A percentile compares a stretch with the other conserved stretches of the same genome.
These are phyloP conservation scores for Ptiloglossa arizonensis DNA, from an alignment of 1,140 invertebrate species.

Conservation along the genomic window DNA sequence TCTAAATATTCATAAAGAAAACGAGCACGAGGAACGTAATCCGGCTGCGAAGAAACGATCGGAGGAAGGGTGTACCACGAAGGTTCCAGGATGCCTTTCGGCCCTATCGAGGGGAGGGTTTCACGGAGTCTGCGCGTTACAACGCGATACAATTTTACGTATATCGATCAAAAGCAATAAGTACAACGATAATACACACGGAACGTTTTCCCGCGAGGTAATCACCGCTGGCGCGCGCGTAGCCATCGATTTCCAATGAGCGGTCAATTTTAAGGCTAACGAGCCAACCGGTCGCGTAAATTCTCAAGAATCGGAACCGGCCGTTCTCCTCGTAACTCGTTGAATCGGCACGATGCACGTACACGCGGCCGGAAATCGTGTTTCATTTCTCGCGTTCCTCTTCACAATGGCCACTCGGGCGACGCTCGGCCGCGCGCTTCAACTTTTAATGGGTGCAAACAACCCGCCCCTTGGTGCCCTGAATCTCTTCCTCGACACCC, in stretches of 20 bases:
- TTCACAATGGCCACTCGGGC: constrained; percentile 21
- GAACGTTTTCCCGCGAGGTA: constrained; percentile 34
- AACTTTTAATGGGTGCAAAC: constrained; percentile 42
- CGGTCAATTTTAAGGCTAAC: constrained; percentile 40
- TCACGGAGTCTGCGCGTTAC: constrained; percentile 16
- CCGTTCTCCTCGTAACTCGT: constrained; percentile 16
- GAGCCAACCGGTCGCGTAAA: constrained; percentile 38
- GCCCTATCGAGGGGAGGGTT: constrained; percentile 7
- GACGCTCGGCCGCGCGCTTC: not conserved
- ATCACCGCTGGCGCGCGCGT: constrained; percentile 9
- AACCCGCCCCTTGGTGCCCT: not conserved
- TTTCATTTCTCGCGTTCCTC: constrained; percentile 44
- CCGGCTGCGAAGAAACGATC: constrained; percentile 10
- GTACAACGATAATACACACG: constrained; percentile 22
- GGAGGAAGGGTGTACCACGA: not conserved
- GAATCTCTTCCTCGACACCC: not conserved
- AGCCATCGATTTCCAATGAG: constrained; percentile 49
- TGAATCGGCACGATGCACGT: constrained; percentile 7
- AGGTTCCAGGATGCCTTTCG: constrained; percentile 24
- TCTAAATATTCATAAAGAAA: constrained; percentile 28
- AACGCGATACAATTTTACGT: constrained; percentile 24
- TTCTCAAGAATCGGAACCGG: constrained; percentile 35
- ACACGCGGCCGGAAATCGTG: constrained; percentile 25
- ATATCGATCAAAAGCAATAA: constrained; percentile 40
- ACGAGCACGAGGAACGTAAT: not conserved